Percentiles rank a stretch among this genome's conserved stretches.
Conservation (phyloP, 2,888 invertebrate genomes). For the Ennomos erosarius region DNA sequence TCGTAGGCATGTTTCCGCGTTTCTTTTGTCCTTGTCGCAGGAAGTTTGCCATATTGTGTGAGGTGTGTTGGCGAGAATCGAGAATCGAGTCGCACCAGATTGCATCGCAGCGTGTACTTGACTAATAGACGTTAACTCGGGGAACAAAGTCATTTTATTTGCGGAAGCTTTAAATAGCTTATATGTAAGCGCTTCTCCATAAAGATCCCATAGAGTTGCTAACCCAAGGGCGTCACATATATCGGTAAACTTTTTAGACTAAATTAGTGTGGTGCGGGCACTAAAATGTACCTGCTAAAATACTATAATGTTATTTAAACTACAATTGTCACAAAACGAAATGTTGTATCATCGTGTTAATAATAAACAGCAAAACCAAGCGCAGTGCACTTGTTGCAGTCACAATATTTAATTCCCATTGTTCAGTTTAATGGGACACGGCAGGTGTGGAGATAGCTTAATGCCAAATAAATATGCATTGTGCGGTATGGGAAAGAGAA, state of each 20-base stretch:
- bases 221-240: conserved; percentile 23
- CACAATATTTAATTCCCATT: conserved; percentile 41
- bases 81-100: conserved; percentile 20
- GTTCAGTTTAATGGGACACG: conserved; percentile 51
- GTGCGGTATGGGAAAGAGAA: conserved; percentile 80
- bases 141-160: conserved; percentile 55
- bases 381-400: conserved; percentile 12
- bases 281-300: background rate
- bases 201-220: conserved; percentile 45
- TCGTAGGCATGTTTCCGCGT: conserved; percentile 56
- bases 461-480: conserved; percentile 70
- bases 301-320: background rate
- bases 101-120: conserved; percentile 36
- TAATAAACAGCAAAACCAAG: conserved; percentile 5
- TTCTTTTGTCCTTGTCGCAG: conserved; percentile 57
- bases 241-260: background rate
- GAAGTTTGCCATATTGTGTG: conserved; percentile 25
- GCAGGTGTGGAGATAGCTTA: conserved; percentile 61
- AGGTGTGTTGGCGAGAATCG: conserved; percentile 23
- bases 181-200: conserved; percentile 37
- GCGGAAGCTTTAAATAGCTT: conserved; percentile 41
- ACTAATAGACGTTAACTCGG: conserved; percentile 51
- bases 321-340: conserved; percentile 8
- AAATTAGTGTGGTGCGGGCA: background rate
- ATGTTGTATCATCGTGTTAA: conserved; percentile 7